A percentile compares a stretch with the other conserved stretches of the same genome.
phyloP scores from a whole-genome alignment of 2,888 invertebrate species.

The Hipparchia sbordonii region DNA sequence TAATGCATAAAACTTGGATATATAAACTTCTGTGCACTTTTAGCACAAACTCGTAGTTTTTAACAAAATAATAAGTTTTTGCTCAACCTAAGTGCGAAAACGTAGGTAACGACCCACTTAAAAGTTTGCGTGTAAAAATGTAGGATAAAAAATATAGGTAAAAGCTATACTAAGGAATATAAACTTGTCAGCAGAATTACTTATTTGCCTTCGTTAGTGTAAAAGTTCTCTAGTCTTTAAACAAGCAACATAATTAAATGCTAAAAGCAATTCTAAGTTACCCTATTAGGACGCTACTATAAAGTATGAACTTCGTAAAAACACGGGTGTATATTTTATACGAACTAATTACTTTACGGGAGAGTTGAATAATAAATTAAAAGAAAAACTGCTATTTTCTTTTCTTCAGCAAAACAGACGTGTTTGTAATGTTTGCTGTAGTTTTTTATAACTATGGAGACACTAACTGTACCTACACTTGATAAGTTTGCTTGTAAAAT shows the following conservation, averaged over 20 bases:
- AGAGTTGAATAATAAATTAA: not conserved
- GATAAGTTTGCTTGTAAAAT: not conserved
- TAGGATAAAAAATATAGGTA: not conserved
- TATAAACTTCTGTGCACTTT: not conserved
- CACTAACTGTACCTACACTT: not conserved
- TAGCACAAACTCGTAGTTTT: not conserved
- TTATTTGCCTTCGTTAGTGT: conserved; percentile 23
- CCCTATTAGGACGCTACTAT: conserved; percentile 22
- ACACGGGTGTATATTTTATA: not conserved
- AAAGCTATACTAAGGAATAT: not conserved
- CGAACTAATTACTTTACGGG: not conserved
- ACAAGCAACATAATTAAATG: conserved; percentile 46
- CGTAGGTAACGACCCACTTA: conserved; percentile 15
- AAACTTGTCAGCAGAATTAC: conserved; percentile 16
- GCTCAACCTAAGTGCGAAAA: not conserved
- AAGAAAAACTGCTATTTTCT: not conserved
- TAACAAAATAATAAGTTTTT: not conserved
- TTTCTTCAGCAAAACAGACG: not conserved
- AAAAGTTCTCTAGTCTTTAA: conserved; percentile 37
- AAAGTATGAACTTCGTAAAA: conserved; percentile 18
- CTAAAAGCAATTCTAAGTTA: conserved; percentile 38
- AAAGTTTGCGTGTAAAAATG: conserved; percentile 18
- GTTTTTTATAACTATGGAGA: not conserved
- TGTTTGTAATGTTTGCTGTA: too few relatives aligned
- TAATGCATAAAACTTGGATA: not conserved